A percentile compares a stretch with the other conserved stretches of the same genome.
phyloP scores from a whole-genome alignment of 2,888 invertebrate genomes.

The Ophion ellenae region DNA sequence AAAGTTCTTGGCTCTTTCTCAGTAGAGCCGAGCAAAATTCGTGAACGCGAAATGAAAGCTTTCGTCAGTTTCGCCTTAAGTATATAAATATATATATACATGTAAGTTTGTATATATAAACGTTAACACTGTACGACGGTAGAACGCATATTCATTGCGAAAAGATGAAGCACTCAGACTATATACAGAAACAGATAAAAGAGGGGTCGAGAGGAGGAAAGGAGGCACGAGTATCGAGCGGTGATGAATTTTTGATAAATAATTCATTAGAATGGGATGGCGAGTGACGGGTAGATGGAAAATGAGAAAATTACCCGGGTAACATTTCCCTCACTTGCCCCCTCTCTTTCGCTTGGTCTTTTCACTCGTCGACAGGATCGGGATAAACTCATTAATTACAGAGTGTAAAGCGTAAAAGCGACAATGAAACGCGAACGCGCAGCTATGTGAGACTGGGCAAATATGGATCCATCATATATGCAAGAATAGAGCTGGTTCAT shows the following conservation, averaged over 20 bases:
- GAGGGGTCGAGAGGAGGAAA: conserved; percentile 17
- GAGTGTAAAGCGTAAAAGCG: conserved; percentile 51
- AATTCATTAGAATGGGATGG: conserved; percentile 70
- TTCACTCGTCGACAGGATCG: conserved; percentile 42
- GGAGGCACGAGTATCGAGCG: conserved; percentile 48
- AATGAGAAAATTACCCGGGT: conserved; percentile 57
- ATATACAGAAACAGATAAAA: conserved; percentile 22
- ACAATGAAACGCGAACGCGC: conserved; percentile 18
- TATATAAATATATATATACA: neutral
- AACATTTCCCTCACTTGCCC: conserved; percentile 23
- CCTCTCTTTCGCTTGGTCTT: neutral
- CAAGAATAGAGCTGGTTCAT: too few relatives aligned
- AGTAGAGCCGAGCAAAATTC: conserved; percentile 65
- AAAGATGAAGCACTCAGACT: conserved; percentile 49
- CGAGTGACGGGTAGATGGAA: conserved; percentile 42
- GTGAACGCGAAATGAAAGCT: conserved; percentile 66
- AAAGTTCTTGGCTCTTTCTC: conserved; percentile 68
- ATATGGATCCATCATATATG: too few relatives aligned
- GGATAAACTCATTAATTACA: conserved; percentile 69
- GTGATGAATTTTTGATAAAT: conserved; percentile 75
- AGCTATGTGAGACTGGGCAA: conserved; percentile 1
- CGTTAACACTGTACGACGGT: conserved; percentile 43
- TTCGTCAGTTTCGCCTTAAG: conserved; percentile 61
- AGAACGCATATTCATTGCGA: conserved; percentile 36
- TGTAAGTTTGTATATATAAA: conserved; percentile 21